Base-by-base conservation (phyloP, 2,888 invertebrate genomes). In the Andrena marginata region DNA sequence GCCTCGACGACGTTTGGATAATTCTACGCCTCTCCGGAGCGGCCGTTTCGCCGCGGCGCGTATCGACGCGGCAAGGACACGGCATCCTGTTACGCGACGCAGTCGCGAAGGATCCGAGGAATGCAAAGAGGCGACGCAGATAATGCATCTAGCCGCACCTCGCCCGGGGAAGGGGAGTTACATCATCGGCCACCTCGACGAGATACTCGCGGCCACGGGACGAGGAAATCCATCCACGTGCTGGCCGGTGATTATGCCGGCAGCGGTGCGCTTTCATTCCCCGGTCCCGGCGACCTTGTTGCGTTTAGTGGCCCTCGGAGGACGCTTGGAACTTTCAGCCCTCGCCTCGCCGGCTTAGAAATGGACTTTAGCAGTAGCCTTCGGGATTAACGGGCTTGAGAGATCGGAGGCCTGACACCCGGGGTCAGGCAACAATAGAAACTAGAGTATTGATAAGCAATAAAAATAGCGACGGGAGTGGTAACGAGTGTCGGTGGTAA, bases 41-140 rank as follows among this genome's bases (percentile, higher is more conserved):
- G 16, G 51, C 6, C 56, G 69, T 13, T 59, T 79, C 31, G 62
- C 51, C 42, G 48, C 67, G 63, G 23, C 29, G 76, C 63, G 56
- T 56, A 74, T 75, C 63, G 74, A 60, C 51, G 59, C 76, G 82
- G 80, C 90, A 91, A 91, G 90, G 89, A 91, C 89, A 77, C 85
- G 80, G 86, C 87, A 89, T 91, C 89, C 90, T 91, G 89, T 90
- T 90, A 89, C 83, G 80, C 82, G 85, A 83, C 83, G 80, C 78
- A 54, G 85, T 81, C 87, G 85, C 80, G 85, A 90, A 90, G 85
- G 86, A 89, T 86, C 84, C 77, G 80, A 89, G 72, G 94, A 94
- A 85, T 94, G 92, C 76, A 94, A 94, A 87, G 93, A 93, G 82
- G 77, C 91, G 90, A 87, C 93, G 93, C 93, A 93, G 84, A 91